A percentile compares a stretch with the other conserved stretches of the same genome.
These are phyloP conservation scores for Ammodytes dubius DNA, from an alignment of 2,113 vertebrate species.

Conservation along the genomic window DNA sequence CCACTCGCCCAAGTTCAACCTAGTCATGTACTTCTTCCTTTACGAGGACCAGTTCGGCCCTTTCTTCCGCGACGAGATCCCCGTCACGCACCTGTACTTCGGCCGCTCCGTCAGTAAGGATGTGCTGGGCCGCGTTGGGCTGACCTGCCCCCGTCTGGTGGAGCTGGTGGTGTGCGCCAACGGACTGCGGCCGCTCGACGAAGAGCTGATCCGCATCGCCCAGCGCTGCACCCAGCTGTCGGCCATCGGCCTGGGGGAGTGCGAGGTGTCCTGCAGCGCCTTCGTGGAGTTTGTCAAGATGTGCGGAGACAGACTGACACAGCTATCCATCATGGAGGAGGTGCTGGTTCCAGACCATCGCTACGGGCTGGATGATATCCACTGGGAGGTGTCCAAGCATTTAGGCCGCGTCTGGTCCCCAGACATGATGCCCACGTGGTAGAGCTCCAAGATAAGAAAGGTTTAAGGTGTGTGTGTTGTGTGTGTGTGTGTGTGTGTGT, in stretches of 20 bases:
- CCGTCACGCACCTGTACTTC: constrained; percentile 95
- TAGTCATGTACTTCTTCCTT: constrained; percentile 98
- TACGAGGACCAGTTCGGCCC: constrained; percentile 97
- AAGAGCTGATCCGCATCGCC: constrained; percentile 96
- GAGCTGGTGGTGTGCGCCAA: constrained; percentile 98
- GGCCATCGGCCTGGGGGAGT: constrained; percentile 95
- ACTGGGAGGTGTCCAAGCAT: constrained; percentile 98
- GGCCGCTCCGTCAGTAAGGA: constrained; percentile 97
- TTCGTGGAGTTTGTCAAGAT: constrained; percentile 98
- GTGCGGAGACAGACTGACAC: constrained; percentile 93
- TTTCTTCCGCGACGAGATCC: constrained; percentile 94
- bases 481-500: neutral
- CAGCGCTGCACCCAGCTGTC: constrained; percentile 94
- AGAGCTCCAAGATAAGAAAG: constrained; percentile 46
- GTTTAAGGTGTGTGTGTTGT: constrained; percentile 2
- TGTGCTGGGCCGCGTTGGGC: constrained; percentile 94
- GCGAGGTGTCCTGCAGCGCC: constrained; percentile 97
- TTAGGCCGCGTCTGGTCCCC: constrained; percentile 97
- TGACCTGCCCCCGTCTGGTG: constrained; percentile 93
- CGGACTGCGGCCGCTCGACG: constrained; percentile 93
- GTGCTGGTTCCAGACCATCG: constrained; percentile 96
- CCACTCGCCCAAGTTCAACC: constrained; percentile 96
- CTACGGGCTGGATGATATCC: constrained; percentile 95
- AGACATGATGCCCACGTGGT: constrained; percentile 99
- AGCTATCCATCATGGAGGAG: constrained; percentile 98